Conservation (phyloP, 2,797 vertebrate species). For the Gymnoscopelus microlampas region DNA sequence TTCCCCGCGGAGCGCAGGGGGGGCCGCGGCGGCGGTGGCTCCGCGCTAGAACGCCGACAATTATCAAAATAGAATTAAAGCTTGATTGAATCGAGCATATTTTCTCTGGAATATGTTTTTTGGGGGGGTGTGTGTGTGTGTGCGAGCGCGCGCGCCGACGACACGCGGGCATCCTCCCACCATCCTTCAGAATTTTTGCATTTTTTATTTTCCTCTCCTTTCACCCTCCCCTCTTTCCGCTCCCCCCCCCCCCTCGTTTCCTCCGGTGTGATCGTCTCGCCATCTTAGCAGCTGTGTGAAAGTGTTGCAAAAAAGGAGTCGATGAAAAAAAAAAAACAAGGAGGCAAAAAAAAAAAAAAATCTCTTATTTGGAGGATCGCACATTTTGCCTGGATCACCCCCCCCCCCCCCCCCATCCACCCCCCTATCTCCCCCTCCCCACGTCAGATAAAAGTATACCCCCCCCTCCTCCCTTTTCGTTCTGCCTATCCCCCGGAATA, state of each 20-base stretch:
- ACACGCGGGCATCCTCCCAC: constrained; percentile 35
- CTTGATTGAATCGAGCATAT: constrained; percentile 85
- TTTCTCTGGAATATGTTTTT: constrained; percentile 59
- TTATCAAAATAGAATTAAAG: constrained; percentile 88
- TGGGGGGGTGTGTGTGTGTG: constrained; percentile 28
- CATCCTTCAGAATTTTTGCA: constrained; percentile 46
- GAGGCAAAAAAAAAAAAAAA: constrained; percentile 11
- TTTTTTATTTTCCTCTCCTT: constrained; percentile 1
- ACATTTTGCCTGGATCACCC: constrained; percentile 37
- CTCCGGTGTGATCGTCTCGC: background rate
- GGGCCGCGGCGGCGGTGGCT: constrained; percentile 32
- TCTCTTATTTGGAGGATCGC: constrained; percentile 40
- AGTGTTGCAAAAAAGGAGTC: constrained; percentile 31
- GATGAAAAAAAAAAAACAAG: constrained; percentile 15
- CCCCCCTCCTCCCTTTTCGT: no score
- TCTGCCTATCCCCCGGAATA: constrained; percentile 23
- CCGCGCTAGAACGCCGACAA: constrained; percentile 82
- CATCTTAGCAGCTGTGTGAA: constrained; percentile 33
- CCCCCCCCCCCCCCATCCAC: background rate
- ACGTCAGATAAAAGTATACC: constrained; percentile 39
- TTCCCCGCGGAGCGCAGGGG: constrained; percentile 79
- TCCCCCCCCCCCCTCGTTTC: constrained; percentile 27
- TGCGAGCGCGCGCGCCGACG: constrained; percentile 29
- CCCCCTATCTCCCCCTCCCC: constrained; percentile 11
- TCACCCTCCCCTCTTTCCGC: constrained; percentile 26